Evolutionary conservation across 1,140 invertebrate genomes (phyloP).

Genomic region (Euwallacea similis): DNA sequence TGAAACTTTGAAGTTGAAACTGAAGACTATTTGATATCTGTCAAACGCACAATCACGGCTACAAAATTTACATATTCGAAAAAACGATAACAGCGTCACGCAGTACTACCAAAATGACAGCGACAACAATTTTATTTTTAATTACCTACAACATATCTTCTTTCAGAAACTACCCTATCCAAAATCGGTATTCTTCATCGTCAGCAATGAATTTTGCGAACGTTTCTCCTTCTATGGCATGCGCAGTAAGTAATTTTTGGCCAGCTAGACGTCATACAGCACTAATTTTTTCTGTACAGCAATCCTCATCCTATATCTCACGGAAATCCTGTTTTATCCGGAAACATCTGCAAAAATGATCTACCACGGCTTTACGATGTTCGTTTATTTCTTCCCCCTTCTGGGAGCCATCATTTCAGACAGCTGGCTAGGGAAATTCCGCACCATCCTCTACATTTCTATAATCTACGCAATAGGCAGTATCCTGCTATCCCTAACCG

Average conservation of each 20-base stretch:
- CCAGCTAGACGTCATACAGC: not conserved
- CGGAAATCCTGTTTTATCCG: constrained; percentile 65
- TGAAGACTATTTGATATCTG: not conserved
- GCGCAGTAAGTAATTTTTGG: constrained; percentile 72
- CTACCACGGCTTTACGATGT: constrained; percentile 80
- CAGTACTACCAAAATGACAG: not conserved
- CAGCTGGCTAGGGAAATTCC: constrained; percentile 82
- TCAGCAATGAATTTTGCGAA: constrained; percentile 96
- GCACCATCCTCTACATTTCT: constrained; percentile 86
- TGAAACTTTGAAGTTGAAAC: constrained; percentile 2
- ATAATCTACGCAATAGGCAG: constrained; percentile 86
- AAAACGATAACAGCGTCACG: no score
- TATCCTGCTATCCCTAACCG: constrained; percentile 72
- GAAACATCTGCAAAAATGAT: constrained; percentile 73
- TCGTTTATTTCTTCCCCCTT: constrained; percentile 87
- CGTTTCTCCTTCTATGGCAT: constrained; percentile 96
- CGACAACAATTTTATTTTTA: not conserved
- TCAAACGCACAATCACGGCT: not conserved
- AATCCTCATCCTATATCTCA: constrained; percentile 79
- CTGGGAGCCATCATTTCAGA: constrained; percentile 88
- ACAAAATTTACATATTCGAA: no score
- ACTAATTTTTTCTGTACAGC: constrained; percentile 61
- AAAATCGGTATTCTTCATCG: constrained; percentile 89
- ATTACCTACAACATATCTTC: not conserved
- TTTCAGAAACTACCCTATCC: constrained; percentile 80